These are phyloP conservation scores for Mesoligia furuncula DNA, from an alignment of 2,888 invertebrate genomes.

Conservation along the genomic window DNA sequence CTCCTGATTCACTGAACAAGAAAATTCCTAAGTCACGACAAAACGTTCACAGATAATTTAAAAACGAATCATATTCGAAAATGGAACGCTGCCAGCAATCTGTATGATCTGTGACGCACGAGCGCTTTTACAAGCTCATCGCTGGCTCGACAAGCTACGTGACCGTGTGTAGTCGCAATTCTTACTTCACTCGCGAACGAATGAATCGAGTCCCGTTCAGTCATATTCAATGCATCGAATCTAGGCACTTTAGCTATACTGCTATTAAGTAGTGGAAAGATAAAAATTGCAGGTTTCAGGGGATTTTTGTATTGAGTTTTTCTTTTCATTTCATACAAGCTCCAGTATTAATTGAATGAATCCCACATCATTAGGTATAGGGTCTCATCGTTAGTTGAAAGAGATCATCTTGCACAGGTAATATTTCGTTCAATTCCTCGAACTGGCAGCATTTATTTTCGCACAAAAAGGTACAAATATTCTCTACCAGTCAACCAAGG, in stretches of 20 bases:
- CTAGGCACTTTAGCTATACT: slow-evolving; percentile 57
- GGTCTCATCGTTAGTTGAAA: not conserved
- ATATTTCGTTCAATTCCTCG: not conserved
- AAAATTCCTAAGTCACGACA: slow-evolving; percentile 61
- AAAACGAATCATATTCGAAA: slow-evolving; percentile 67
- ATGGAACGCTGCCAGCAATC: slow-evolving; percentile 68
- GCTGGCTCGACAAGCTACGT: slow-evolving; percentile 70
- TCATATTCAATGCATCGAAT: slow-evolving; percentile 68
- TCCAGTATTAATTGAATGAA: slow-evolving; percentile 1
- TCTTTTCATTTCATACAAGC: not conserved
- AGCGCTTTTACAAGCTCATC: slow-evolving; percentile 69
- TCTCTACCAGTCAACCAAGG: no score
- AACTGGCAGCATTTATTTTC: not conserved
- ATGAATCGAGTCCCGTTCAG: slow-evolving; percentile 60
- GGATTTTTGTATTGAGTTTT: slow-evolving; percentile 20
- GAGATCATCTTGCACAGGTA: not conserved
- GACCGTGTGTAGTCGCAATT: slow-evolving; percentile 71
- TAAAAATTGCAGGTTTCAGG: slow-evolving; percentile 37
- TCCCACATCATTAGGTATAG: not conserved
- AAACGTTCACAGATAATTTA: slow-evolving; percentile 65
- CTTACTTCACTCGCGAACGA: slow-evolving; percentile 56
- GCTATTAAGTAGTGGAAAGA: slow-evolving; percentile 52
- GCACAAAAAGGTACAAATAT: no score
- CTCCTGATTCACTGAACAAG: slow-evolving; percentile 60
- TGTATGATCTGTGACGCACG: slow-evolving; percentile 75